Base-by-base conservation (phyloP, 2,888 invertebrate genomes). In the Leucania comma region DNA sequence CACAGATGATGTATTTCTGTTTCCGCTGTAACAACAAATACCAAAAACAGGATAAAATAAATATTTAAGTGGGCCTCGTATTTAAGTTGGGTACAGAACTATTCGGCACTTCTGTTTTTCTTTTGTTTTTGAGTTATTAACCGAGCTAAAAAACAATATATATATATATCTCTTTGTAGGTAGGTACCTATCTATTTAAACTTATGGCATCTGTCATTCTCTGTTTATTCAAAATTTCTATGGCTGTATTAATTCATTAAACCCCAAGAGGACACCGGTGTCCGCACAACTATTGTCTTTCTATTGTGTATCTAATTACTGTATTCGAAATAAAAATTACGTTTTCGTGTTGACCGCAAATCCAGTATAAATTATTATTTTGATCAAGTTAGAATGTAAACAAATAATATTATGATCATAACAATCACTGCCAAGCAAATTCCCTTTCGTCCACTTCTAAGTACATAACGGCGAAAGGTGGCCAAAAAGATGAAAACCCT, bases 281-380 rank as follows among this genome's bases (percentile, higher is more conserved):
- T n/a, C n/a, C n/a, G n/a, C n/a, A n/a, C n/a, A n/a, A n/a, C n/a
- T n/a, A n/a, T n/a, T n/a, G n/a, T n/a, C n/a, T n/a, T n/a, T n/a
- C n/a, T n/a, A n/a, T n/a, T n/a, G n/a, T n/a, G n/a, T n/a, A n/a
- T n/a, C n/a, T n/a, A n/a, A n/a, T n/a, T n/a, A n/a, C n/a, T n/a
- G n/a, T n/a, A n/a, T n/a, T n/a, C n/a, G n/a, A n/a, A n/a, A n/a
- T n/a, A n/a, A n/a, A n/a, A n/a, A n/a, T 14, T 24, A n/a, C 3
- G 32, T 12, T 68, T 68, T 46, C 17, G 12, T 32, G 4, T 10
- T 77, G 73, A 73, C n/a, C 59, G 54, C 70, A 38, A 58, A 29
- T 58, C 1, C n/a, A 3, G 12, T n/a, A 10, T 29, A n/a, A 57
- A 38, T 8, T 17, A n/a, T 32, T 32, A 10, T 48, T 42, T 48